Evolutionary conservation across 2,888 invertebrate species (phyloP).

Genomic region (Rotaria magnacalcarata): DNA sequence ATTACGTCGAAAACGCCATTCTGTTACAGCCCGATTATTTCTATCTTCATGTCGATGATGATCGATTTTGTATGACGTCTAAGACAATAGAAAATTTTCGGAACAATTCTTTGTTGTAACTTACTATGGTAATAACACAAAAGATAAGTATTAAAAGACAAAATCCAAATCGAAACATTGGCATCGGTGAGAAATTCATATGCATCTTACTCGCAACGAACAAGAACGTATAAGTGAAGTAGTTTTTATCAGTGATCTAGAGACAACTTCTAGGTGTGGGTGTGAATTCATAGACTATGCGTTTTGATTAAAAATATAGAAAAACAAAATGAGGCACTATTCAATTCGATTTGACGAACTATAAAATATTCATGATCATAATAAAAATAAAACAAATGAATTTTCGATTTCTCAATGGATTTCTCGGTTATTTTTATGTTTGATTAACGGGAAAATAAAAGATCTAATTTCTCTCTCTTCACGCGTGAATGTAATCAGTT

Average conservation of each 20-base stretch:
- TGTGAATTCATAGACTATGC: background rate
- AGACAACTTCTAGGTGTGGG: background rate
- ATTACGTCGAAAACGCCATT: slow-evolving; percentile 26
- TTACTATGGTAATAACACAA: background rate
- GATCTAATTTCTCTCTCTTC: background rate
- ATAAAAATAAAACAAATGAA: background rate
- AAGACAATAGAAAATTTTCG: background rate
- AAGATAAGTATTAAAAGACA: background rate
- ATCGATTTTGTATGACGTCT: background rate
- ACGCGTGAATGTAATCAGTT: background rate
- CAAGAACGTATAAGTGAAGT: background rate
- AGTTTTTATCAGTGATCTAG: background rate
- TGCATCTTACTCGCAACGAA: background rate
- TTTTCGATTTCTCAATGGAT: background rate
- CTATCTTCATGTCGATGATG: background rate
- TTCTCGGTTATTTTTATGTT: background rate
- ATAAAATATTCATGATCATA: background rate
- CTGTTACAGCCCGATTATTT: background rate
- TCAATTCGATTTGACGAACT: slow-evolving; percentile 7
- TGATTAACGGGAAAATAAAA: background rate
- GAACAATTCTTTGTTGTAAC: background rate
- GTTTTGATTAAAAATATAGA: background rate
- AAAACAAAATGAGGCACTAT: background rate
- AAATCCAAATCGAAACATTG: background rate
- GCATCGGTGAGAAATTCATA: background rate